A percentile compares a stretch with the other conserved stretches of the same genome.
These are phyloP conservation scores for Synodontis membranacea DNA, from an alignment of 2,113 vertebrate genomes.

Conservation along the genomic window DNA sequence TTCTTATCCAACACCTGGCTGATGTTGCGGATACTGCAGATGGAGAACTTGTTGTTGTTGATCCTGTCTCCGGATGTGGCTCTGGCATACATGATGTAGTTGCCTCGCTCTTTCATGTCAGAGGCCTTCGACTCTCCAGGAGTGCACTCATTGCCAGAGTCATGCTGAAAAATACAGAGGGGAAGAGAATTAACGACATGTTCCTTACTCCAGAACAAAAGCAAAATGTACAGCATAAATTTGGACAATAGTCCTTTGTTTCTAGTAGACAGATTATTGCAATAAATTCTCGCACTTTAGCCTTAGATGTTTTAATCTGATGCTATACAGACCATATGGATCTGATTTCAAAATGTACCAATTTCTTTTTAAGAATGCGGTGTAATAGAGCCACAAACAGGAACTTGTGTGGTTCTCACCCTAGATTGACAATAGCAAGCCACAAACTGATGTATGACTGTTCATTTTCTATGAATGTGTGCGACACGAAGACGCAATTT, in stretches of 20 bases:
- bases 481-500: not conserved
- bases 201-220: not conserved
- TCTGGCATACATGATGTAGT: constrained; percentile 98
- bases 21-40: constrained; percentile 93
- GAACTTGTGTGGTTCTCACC: not conserved
- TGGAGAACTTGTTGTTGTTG: constrained; percentile 97
- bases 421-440: not conserved
- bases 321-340: not conserved
- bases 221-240: not conserved
- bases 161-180: constrained; percentile 77
- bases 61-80: constrained; percentile 94
- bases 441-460: not conserved
- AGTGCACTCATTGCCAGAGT: constrained; percentile 92
- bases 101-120: constrained; percentile 87
- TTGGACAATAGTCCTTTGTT: not conserved
- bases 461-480: not conserved
- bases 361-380: not conserved
- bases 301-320: not conserved
- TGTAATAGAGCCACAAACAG: not conserved
- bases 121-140: constrained; percentile 89
- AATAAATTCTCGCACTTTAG: not conserved
- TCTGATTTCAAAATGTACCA: not conserved
- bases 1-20: constrained; percentile 91
- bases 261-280: not conserved
- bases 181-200: not conserved